phyloP scores from a whole-genome alignment of 2,113 vertebrate genomes.

The Nannospalax galili region DNA sequence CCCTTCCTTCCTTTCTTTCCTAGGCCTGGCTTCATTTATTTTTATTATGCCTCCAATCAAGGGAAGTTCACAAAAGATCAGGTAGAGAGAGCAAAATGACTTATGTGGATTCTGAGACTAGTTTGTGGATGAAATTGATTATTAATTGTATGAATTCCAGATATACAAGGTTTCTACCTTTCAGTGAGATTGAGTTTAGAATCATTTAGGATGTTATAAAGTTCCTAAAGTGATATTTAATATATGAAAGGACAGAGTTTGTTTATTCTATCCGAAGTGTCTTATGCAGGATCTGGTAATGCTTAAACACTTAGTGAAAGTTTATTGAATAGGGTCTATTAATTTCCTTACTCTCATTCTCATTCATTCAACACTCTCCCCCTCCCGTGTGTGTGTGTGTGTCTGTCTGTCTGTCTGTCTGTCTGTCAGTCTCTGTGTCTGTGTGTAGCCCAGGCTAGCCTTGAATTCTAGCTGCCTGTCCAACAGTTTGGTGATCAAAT shows the following conservation, averaged over 20 bases:
- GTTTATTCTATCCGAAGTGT: not conserved
- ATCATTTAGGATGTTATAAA: conserved; percentile 39
- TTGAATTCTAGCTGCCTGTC: not conserved
- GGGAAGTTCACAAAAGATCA: not conserved
- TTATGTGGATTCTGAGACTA: conserved; percentile 20
- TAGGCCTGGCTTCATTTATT: not conserved
- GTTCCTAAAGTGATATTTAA: not conserved
- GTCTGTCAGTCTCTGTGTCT: not conserved
- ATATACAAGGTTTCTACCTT: not conserved
- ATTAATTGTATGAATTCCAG: not conserved
- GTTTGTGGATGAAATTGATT: conserved; percentile 31
- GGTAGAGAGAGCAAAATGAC: conserved; percentile 22
- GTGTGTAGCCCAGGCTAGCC: not conserved
- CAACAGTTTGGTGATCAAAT: not conserved
- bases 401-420: no score
- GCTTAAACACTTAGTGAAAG: not conserved
- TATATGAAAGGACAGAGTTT: not conserved
- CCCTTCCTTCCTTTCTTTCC: not conserved
- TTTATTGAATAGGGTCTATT: not conserved
- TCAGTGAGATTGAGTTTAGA: not conserved
- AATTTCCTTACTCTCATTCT: not conserved
- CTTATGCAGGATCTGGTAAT: not conserved
- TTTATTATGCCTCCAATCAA: not conserved
- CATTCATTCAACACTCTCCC: not conserved
- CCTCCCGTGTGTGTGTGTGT: not conserved